Conservation (phyloP, 53 echinoderm and acorn worm species). For the Paracentrotus lividus region DNA sequence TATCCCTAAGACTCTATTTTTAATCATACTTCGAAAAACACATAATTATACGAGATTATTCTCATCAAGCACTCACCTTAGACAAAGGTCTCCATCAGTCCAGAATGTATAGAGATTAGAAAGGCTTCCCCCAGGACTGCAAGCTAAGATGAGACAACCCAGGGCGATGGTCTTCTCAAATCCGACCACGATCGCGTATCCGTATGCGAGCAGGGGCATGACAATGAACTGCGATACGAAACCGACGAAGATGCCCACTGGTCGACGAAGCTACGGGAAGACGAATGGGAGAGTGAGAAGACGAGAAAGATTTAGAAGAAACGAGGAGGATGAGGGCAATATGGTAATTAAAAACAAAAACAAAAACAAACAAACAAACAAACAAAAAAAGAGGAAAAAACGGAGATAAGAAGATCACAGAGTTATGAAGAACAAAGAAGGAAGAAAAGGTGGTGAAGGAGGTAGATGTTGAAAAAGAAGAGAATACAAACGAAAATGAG, state of each 20-base stretch:
- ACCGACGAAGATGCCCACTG: slow-evolving; percentile 87
- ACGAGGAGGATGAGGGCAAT: background rate
- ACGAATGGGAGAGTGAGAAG: background rate
- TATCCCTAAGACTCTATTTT: too few species aligned
- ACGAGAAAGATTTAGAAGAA: background rate
- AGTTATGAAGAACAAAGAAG: too few species aligned
- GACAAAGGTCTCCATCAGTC: slow-evolving; percentile 75
- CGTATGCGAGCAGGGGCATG: slow-evolving; percentile 74
- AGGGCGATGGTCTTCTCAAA: slow-evolving; percentile 66
- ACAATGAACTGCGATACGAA: slow-evolving; percentile 89
- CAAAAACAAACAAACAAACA: too few species aligned
- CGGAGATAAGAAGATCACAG: too few species aligned
- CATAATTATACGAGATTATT: background rate
- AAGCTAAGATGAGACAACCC: slow-evolving; percentile 73
- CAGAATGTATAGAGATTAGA: slow-evolving; percentile 78
- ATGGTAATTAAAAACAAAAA: too few species aligned
- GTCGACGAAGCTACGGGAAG: slow-evolving; percentile 66
- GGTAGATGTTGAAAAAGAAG: background rate
- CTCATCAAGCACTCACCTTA: slow-evolving; percentile 61
- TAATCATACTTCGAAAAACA: too few species aligned
- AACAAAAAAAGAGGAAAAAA: too few species aligned
- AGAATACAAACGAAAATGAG: background rate
- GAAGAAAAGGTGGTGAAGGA: background rate
- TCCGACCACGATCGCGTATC: slow-evolving; percentile 47
- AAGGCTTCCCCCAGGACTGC: slow-evolving; percentile 68